Percentiles rank a stretch among this genome's conserved stretches.
These are phyloP conservation scores for Campylorhamphus procurvoides DNA, from an alignment of 2,113 vertebrate genomes.

Conservation along the genomic window DNA sequence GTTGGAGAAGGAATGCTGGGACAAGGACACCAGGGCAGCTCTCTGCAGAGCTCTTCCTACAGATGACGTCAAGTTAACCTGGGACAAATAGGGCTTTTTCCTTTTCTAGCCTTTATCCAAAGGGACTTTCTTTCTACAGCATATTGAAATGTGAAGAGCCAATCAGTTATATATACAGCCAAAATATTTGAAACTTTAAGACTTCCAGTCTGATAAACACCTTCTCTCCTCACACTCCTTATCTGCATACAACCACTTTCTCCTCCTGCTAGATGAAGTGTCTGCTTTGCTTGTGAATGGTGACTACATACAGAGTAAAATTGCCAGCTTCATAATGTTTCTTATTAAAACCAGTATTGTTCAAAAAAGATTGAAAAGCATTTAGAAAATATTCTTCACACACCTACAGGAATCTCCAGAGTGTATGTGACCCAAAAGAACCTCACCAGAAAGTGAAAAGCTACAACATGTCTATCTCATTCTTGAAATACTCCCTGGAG, in stretches of 20 bases:
- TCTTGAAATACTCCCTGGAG: background rate
- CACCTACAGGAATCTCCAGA: background rate
- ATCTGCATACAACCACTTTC: background rate
- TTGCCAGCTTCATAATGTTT: background rate
- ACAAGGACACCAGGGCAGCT: background rate
- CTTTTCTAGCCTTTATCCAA: background rate
- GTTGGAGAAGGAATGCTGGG: background rate
- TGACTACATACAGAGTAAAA: background rate
- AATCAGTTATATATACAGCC: background rate
- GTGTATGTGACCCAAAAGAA: background rate
- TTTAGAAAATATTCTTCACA: background rate
- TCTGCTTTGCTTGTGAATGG: background rate
- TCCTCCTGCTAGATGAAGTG: background rate
- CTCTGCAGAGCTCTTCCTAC: background rate
- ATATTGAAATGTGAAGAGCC: background rate
- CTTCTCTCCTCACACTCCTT: background rate
- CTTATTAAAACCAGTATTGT: background rate
- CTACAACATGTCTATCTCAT: background rate
- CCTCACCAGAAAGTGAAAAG: background rate
- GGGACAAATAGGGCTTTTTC: background rate
- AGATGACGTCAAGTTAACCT: background rate
- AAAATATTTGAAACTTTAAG: background rate
- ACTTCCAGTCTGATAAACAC: background rate
- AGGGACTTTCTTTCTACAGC: background rate
- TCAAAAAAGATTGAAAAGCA: background rate